Evolutionary conservation across 2,797 vertebrate genomes (phyloP), one percentile per base, ranked within the genome.

Genomic region (Anguilla megastoma): DNA sequence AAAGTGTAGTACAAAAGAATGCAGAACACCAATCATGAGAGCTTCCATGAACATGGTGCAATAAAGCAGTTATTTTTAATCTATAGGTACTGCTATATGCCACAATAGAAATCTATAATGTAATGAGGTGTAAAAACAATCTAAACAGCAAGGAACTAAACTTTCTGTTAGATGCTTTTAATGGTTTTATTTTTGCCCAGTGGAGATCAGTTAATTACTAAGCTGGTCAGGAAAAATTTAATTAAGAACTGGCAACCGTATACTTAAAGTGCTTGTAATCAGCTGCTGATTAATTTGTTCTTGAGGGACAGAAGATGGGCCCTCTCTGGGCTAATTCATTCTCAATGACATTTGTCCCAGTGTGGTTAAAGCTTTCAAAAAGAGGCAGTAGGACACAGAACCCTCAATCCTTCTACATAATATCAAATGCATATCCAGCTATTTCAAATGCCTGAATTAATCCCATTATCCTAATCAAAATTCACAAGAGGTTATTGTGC

Each of bases 161-260:
- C 18, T 82, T 48, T 50, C 41, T 80, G 36, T 50, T 48, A 82
- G 24, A 50, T 36, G 8, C 3, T 87, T 69, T 87, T 63, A 71
- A 85, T 63, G 86, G 52, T 83, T 85, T 45, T 85, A 85, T 89
- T 88, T 54, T 56, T 27, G 82, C 71, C 86, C 87, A 74, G 86
- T 83, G 71, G 58, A 87, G 30, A 89, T 85, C 41, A 41, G 80
- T 80, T 88, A 88, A 86, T 91, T 90, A 90, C 83, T 69, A 83
- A 90, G 87, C 63, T 79, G 90, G 88, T 87, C 85, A 87, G 88
- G 76, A 63, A 86, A 88, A 76, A 88, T 89, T 91, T 88, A 92
- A 91, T 89, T 88, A 86, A 87, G 52, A 30, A 84, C 74, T 30
- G 27, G n/a, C 24, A 79, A 89, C 87, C 84, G 84, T 84, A 88